Evolutionary conservation across 2,797 vertebrate genomes (phyloP), one percentile per base, ranked within the genome.

Genomic region (Phalloptychus januarius): DNA sequence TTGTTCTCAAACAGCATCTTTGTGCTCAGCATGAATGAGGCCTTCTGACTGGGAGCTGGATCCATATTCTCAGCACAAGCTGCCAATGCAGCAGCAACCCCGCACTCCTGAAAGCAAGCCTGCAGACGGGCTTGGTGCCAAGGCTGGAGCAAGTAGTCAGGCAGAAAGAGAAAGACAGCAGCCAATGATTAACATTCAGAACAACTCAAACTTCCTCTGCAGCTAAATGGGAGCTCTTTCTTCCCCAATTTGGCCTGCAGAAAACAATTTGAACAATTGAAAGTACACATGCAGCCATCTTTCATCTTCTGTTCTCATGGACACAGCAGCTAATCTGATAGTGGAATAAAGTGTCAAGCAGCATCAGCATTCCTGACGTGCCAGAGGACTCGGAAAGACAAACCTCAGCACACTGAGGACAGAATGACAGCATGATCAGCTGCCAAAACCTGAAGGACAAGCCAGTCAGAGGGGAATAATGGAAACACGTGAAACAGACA

Each of bases 1-100:
- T 77, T 74, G 72, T 81, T 74, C 82, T 92, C 85, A 92, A 88
- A 87, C 76, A 56, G 83, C 79, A 89, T 87, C 91, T 89, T 91
- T 93, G 93, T 91, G 80, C 79, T 86, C 84, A 25, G 84, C 50
- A 92, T 94, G 92, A 93, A 94, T 93, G 91, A 90, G 85, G 52
- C 77, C 74, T 76, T 94, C 87, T 89, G 86, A 91, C 77, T 56
- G 71, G 65, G 80, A 86, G 52, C 78, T 74, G 76, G 79, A 85
- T 86, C 81, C 90, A 86, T 77, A 85, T 85, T 86, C 88, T 88
- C 83, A 81, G 78, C 44, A 46, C 75, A 48, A 81, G 81, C 79
- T 80, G 92, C 90, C 25, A 93, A 91, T 88, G 88, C 85, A 86
- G 72, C 85, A 86, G 87, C 86, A 87, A 79, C 54, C 69, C 79